Percentiles rank a stretch among this genome's conserved stretches.
Evolutionary conservation across 2,113 vertebrate species (phyloP).

Genomic region (Sapayoa aenigma): DNA sequence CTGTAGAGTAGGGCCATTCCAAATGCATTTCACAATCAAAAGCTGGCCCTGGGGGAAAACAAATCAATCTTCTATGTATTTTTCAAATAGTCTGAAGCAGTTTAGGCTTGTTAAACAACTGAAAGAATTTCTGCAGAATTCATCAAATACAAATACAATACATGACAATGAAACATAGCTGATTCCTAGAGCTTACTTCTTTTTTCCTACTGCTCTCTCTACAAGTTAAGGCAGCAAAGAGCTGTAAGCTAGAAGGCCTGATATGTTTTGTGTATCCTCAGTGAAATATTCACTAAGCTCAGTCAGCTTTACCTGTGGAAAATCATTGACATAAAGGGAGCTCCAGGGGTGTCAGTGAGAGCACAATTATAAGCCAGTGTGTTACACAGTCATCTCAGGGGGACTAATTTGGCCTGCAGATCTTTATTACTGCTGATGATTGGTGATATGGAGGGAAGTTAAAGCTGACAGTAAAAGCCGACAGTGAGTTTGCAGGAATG

Average conservation of each 20-base stretch:
- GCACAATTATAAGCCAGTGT: not conserved
- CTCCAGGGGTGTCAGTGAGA: not conserved
- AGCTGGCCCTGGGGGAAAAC: not conserved
- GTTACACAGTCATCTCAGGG: not conserved
- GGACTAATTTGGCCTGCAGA: not conserved
- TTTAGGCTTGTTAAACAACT: not conserved
- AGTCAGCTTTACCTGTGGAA: not conserved
- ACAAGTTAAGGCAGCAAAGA: not conserved
- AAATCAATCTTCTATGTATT: not conserved
- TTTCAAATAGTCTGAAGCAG: not conserved
- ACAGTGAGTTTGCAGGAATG: not conserved
- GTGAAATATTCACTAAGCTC: not conserved
- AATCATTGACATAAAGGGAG: not conserved
- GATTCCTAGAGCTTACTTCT: not conserved
- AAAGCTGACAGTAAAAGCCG: not conserved
- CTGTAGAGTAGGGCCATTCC: not conserved
- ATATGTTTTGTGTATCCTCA: not conserved
- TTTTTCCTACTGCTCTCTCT: not conserved
- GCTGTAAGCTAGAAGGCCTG: not conserved
- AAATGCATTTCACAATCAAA: not conserved
- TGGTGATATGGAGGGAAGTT: not conserved
- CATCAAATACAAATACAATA: not conserved
- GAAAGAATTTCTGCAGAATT: not conserved
- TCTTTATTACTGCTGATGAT: not conserved
- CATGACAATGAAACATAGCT: not conserved